Conservation (phyloP, 2,888 invertebrate species). For the Protophormia terraenovae region DNA sequence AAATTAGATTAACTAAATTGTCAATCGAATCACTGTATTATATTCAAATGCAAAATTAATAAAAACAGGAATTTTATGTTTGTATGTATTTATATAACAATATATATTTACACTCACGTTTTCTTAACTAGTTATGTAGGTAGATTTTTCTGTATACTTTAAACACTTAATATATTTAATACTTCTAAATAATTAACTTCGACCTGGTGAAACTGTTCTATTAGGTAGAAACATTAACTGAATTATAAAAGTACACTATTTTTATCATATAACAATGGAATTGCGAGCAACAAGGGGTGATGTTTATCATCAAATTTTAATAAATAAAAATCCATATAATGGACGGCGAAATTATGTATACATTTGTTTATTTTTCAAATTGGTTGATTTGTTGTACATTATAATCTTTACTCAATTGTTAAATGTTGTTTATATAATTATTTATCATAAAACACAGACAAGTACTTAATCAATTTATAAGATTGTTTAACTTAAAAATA, state of each 20-base stretch:
- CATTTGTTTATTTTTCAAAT: conserved; percentile 4
- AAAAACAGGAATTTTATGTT: no score
- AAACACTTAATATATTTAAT: background rate
- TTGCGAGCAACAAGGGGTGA: background rate
- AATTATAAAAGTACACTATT: background rate
- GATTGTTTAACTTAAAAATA: conserved; percentile 23
- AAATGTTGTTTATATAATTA: conserved; percentile 6
- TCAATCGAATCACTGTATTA: no score
- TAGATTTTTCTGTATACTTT: no score
- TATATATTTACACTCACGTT: no score
- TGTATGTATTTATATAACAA: no score
- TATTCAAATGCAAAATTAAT: no score
- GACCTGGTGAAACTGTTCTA: background rate
- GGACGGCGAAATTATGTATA: conserved; percentile 17
- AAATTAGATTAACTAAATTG: no score
- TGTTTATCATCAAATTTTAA: background rate
- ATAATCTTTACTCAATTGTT: background rate
- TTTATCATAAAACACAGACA: conserved; percentile 1
- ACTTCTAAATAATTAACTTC: background rate
- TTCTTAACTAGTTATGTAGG: no score
- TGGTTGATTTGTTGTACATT: background rate
- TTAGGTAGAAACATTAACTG: conserved; percentile 27
- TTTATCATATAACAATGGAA: background rate
- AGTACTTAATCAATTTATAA: conserved; percentile 7
- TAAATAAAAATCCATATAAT: conserved; percentile 14